A percentile compares a stretch with the other conserved stretches of the same genome.
Conservation (phyloP, 2,797 vertebrate genomes). For the Scleropages formosus region DNA sequence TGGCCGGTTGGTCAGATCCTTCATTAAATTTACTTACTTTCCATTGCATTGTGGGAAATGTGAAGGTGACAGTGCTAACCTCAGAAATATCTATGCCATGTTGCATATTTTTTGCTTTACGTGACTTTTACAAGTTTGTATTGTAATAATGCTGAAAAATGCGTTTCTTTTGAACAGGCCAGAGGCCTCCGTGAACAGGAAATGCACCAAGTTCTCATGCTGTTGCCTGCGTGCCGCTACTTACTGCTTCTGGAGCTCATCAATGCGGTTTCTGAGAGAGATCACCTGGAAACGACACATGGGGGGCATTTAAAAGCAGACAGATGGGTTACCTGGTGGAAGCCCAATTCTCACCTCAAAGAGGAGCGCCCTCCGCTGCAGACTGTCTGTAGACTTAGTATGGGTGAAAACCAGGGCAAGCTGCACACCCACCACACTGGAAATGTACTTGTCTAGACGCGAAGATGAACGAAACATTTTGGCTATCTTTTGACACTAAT, state of each 20-base stretch:
- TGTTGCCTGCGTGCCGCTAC: slow-evolving; percentile 55
- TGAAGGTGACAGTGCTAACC: too few species aligned
- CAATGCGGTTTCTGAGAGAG: slow-evolving; percentile 82
- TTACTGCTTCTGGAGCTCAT: slow-evolving; percentile 90
- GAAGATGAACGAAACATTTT: too few species aligned
- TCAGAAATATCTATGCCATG: too few species aligned
- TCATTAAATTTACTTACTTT: too few species aligned
- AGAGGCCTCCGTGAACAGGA: not conserved
- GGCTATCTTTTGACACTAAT: too few species aligned
- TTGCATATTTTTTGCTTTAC: not conserved
- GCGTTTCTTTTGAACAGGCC: slow-evolving; percentile 20
- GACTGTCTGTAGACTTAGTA: slow-evolving; percentile 20
- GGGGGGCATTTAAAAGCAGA: slow-evolving; percentile 58
- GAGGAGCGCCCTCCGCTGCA: not conserved
- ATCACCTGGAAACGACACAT: slow-evolving; percentile 82
- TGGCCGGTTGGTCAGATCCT: not conserved
- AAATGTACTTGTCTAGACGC: not conserved
- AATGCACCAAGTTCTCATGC: slow-evolving; percentile 34
- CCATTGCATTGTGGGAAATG: too few species aligned
- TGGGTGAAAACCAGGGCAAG: slow-evolving; percentile 43
- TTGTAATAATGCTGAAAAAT: slow-evolving; percentile 31
- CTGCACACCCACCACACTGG: not conserved
- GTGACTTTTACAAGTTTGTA: slow-evolving; percentile 6
- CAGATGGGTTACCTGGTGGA: slow-evolving; percentile 43
- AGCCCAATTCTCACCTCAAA: slow-evolving; percentile 20